Base-by-base conservation (phyloP, 2,888 invertebrate genomes). In the Eupithecia subfuscata region DNA sequence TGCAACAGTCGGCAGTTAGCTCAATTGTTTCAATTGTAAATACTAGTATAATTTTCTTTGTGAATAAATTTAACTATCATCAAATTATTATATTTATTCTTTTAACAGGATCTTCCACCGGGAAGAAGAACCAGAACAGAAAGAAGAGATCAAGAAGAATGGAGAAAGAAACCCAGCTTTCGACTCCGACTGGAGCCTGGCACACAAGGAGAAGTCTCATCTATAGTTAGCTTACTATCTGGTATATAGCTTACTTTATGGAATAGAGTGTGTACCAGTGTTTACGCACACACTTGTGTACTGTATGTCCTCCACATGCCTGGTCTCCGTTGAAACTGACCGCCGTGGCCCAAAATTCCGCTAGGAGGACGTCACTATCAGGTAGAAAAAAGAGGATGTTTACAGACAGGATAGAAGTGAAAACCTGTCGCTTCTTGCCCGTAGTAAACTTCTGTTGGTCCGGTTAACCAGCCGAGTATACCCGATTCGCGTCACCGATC, bases 51-150 rank as follows among this genome's bases (percentile, higher is more conserved):
- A n/a, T n/a, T n/a, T n/a, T n/a, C n/a, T n/a, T n/a, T n/a, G n/a
- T n/a, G n/a, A n/a, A n/a, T n/a, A n/a, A n/a, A n/a, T n/a, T n/a
- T n/a, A n/a, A n/a, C n/a, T n/a, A n/a, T n/a, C n/a, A n/a, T n/a
- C n/a, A n/a, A n/a, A 37, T 37, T 7, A 37, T 37, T 37, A 9
- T 40, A 40, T n/a, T 11, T 67, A 6, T 67, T 91, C 93, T 0
- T 82, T 95, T 71, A 92, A 92, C 83, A 85, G 92, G 74, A 78
- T 94, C 0, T 84, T 94, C 73, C 94, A 94, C 18, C 85, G 87
- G 8, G 82, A 84, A 37, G 79, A 34, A 37, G 65, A 69, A 70
- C 86, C 86, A 12, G 81, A 83, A 30, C 84, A 81, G n/a, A 67
- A 40, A 67, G 65, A 60, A 34, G 78, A 71, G 73, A 67, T 14